A percentile compares a stretch with the other conserved stretches of the same genome.
These are phyloP conservation scores for Emys orbicularis DNA, from an alignment of 2,797 vertebrate species.

Conservation along the genomic window DNA sequence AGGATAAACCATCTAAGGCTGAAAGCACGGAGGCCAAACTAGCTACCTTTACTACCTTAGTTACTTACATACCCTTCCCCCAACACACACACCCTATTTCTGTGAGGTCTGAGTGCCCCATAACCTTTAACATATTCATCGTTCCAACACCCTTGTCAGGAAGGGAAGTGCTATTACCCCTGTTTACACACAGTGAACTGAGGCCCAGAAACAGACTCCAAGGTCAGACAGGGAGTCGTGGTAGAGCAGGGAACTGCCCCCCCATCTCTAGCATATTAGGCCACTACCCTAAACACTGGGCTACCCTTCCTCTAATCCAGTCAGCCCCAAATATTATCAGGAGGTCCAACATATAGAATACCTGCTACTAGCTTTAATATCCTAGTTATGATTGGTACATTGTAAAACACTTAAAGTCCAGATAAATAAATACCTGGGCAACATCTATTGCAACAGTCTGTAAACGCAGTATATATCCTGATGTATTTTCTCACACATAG, in stretches of 20 bases:
- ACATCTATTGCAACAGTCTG: background rate
- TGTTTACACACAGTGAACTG: background rate
- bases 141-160: background rate
- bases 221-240: fast-evolving
- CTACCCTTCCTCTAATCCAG: too few species aligned
- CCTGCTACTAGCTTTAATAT: background rate
- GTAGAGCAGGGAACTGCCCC: fast-evolving
- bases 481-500: fast-evolving
- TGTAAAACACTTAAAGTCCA: background rate
- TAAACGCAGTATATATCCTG: fast-evolving
- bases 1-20: slow-evolving; percentile 19
- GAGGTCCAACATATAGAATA: background rate
- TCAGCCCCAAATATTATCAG: too few species aligned
- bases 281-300: too few species aligned
- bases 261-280: background rate
- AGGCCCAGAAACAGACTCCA: fast-evolving
- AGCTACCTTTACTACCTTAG: background rate
- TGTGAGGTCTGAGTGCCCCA: background rate
- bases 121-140: too few species aligned
- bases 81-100: background rate
- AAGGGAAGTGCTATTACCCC: fast-evolving
- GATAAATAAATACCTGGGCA: fast-evolving
- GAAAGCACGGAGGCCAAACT: slow-evolving; percentile 46
- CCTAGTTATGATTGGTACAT: background rate
- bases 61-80: fast-evolving